Conservation (phyloP, 2,888 invertebrate species). For the Acanthopleura granulata region DNA sequence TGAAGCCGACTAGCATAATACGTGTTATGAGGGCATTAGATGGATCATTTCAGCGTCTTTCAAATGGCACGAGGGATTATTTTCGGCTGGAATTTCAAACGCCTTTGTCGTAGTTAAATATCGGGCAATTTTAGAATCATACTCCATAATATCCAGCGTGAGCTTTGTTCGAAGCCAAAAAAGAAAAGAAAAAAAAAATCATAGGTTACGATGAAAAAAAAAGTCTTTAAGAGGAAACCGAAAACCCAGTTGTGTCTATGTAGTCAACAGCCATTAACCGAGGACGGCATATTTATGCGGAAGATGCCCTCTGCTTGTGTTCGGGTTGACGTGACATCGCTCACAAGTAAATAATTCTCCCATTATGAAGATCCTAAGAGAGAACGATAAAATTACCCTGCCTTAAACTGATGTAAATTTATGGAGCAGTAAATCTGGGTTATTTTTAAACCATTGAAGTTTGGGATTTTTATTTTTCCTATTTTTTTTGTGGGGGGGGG, state of each 20-base stretch:
- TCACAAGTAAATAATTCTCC: too few species aligned
- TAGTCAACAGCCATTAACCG: too few species aligned
- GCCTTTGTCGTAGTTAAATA: neutral
- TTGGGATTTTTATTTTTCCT: neutral
- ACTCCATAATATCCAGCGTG: neutral
- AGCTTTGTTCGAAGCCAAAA: too few species aligned
- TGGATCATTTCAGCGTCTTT: neutral
- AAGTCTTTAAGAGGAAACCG: too few species aligned
- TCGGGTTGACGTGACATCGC: too few species aligned
- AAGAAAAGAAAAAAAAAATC: too few species aligned
- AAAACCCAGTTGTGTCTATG: too few species aligned
- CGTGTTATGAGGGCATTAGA: neutral
- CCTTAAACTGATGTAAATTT: neutral
- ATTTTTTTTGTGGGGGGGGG: too few species aligned
- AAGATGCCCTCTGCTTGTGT: too few species aligned
- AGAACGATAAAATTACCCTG: neutral
- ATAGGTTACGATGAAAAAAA: too few species aligned
- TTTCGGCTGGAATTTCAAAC: slow-evolving; percentile 4
- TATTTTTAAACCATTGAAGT: neutral
- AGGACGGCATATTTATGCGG: too few species aligned
- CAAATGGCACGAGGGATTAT: neutral
- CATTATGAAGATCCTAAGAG: neutral
- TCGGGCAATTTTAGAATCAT: slow-evolving; percentile 3
- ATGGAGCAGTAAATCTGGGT: neutral
- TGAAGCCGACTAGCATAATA: neutral